A percentile compares a stretch with the other conserved stretches of the same genome.
These are phyloP conservation scores for Scelioninae gen. 2 DNA, from an alignment of 2,888 invertebrate species.

Conservation along the genomic window DNA sequence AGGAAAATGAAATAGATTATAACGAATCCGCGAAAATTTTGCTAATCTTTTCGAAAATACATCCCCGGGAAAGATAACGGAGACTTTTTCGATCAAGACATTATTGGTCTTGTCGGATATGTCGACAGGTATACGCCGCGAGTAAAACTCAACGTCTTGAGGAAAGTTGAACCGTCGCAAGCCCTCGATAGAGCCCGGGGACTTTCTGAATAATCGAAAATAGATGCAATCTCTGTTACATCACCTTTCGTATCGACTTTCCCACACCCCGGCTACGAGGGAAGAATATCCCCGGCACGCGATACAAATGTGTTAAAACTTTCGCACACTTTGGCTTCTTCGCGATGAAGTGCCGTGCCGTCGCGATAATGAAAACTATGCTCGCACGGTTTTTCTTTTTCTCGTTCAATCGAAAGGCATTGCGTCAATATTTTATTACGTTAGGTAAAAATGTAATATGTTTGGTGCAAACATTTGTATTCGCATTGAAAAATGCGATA, in stretches of 20 bases:
- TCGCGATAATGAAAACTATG: constrained; percentile 48
- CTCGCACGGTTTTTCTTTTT: constrained; percentile 25
- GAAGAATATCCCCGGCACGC: constrained; percentile 54
- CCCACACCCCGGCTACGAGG: constrained; percentile 26
- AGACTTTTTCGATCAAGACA: constrained; percentile 58
- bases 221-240: constrained; percentile 64
- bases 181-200: constrained; percentile 51
- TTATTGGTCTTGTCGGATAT: constrained; percentile 54
- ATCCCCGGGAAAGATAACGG: constrained; percentile 42
- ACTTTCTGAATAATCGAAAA: constrained; percentile 64
- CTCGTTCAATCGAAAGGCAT: background rate
- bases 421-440: constrained; percentile 23
- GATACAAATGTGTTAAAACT: constrained; percentile 60
- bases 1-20: constrained; percentile 29
- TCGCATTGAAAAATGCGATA: constrained; percentile 14
- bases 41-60: constrained; percentile 56
- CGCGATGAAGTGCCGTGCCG: constrained; percentile 60
- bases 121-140: constrained; percentile 53
- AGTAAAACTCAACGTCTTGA: constrained; percentile 52
- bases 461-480: constrained; percentile 35
- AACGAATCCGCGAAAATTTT: constrained; percentile 39
- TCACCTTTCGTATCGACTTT: constrained; percentile 60
- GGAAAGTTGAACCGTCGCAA: constrained; percentile 58
- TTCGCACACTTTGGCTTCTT: constrained; percentile 61
- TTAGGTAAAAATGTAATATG: constrained; percentile 9